Percentiles rank a stretch among this genome's conserved stretches.
These are phyloP conservation scores for Agrotis segetum DNA, from an alignment of 2,888 invertebrate genomes.

Conservation along the genomic window DNA sequence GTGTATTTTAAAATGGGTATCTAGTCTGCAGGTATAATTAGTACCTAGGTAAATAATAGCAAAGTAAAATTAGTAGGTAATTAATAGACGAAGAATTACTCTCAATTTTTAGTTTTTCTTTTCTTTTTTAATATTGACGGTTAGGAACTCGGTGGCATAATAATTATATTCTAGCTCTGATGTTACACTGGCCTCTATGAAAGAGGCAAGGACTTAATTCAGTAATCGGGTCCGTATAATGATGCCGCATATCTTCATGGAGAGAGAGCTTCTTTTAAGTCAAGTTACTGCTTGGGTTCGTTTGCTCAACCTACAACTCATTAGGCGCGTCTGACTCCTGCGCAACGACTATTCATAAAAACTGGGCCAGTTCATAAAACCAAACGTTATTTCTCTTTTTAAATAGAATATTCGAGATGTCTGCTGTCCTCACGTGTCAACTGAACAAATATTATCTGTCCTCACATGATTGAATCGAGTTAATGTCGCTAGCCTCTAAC, in stretches of 20 bases:
- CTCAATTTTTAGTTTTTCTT: background rate
- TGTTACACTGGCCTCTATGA: background rate
- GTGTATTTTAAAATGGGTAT: background rate
- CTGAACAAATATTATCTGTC: constrained; percentile 13
- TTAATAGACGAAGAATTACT: background rate
- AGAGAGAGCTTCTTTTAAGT: too few relatives aligned
- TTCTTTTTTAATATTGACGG: too few relatives aligned
- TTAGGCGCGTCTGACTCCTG: too few relatives aligned
- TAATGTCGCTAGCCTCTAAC: constrained; percentile 20
- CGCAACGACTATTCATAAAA: too few relatives aligned
- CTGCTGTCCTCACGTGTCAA: constrained; percentile 1
- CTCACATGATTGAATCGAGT: constrained; percentile 36
- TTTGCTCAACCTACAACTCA: background rate
- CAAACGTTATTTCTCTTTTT: background rate
- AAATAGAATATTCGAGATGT: background rate
- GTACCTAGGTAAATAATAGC: too few relatives aligned
- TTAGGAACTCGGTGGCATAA: background rate
- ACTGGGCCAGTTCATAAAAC: too few relatives aligned
- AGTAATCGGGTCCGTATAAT: too few relatives aligned
- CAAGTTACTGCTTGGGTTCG: background rate
- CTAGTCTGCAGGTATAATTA: background rate
- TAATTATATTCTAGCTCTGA: too few relatives aligned
- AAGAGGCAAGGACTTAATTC: too few relatives aligned
- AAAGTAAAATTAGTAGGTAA: background rate
- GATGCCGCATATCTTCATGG: too few relatives aligned